phyloP scores from a whole-genome alignment of 2,797 vertebrate genomes.

The Pipistrellus pygmaeus region DNA sequence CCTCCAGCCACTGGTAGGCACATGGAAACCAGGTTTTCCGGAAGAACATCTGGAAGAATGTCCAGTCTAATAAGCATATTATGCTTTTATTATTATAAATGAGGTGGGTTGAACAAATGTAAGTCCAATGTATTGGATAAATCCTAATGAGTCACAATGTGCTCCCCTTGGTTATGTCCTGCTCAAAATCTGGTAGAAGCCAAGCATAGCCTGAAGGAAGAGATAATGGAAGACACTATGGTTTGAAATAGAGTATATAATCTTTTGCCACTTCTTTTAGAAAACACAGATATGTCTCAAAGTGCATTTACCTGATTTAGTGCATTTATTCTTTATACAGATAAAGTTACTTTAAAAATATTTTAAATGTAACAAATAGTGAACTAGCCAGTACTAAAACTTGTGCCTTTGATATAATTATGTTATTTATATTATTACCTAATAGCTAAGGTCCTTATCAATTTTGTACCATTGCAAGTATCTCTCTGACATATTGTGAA shows the following conservation, averaged over 20 bases:
- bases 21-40: too few species aligned
- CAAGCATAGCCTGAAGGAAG: neutral
- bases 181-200: neutral
- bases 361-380: constrained; percentile 4
- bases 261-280: neutral
- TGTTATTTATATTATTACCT: neutral
- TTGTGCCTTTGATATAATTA: neutral
- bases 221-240: neutral
- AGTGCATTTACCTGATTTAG: neutral
- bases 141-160: too few species aligned
- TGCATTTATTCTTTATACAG: neutral
- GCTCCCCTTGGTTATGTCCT: too few species aligned
- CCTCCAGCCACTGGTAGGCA: too few species aligned
- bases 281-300: neutral
- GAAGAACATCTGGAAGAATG: too few species aligned
- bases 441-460: neutral
- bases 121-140: neutral
- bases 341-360: neutral
- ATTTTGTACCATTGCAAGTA: neutral
- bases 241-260: neutral
- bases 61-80: too few species aligned
- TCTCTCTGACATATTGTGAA: neutral
- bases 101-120: neutral
- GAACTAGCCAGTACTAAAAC: neutral
- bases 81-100: too few species aligned